These are phyloP conservation scores for Cotesia chilonis DNA, from an alignment of 1,140 invertebrate species.

Conservation along the genomic window DNA sequence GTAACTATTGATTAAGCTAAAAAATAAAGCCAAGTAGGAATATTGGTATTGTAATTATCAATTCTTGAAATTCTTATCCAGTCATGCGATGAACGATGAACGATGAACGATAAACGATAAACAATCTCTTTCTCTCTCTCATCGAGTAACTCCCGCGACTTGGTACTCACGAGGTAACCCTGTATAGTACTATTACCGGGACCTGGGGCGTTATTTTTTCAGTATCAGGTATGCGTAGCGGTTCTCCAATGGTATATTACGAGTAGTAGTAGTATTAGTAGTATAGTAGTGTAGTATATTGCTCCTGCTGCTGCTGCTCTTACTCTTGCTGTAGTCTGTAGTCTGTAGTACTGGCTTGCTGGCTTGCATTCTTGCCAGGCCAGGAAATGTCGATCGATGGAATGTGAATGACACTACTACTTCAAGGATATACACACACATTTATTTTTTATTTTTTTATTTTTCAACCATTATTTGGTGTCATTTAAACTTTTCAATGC, in stretches of 20 bases:
- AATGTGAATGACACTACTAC: constrained; percentile 41
- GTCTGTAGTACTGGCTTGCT: background rate
- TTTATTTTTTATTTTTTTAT: background rate
- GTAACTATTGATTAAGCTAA: background rate
- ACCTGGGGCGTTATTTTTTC: constrained; percentile 19
- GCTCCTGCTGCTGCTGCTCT: background rate
- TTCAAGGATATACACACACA: constrained; percentile 1
- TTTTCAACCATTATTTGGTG: background rate
- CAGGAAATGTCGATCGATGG: constrained; percentile 43
- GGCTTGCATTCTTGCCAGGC: constrained; percentile 42
- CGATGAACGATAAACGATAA: background rate
- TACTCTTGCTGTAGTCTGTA: constrained; percentile 4
- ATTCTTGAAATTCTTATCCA: constrained; percentile 9
- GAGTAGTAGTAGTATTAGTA: constrained; percentile 3
- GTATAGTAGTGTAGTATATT: background rate
- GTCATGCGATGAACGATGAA: background rate
- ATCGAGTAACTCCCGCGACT: constrained; percentile 9
- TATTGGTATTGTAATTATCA: constrained; percentile 25
- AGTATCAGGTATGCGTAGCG: constrained; percentile 33
- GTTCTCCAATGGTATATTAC: constrained; percentile 36
- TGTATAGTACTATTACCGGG: no score
- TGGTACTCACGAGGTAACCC: constrained; percentile 16
- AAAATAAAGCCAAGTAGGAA: constrained; percentile 1
- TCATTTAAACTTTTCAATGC: background rate
- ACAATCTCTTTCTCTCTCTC: constrained; percentile 11